A percentile compares a stretch with the other conserved stretches of the same genome.
These are phyloP conservation scores for Drosophila bipectinata DNA, from an alignment of 1,140 invertebrate species.

Conservation along the genomic window DNA sequence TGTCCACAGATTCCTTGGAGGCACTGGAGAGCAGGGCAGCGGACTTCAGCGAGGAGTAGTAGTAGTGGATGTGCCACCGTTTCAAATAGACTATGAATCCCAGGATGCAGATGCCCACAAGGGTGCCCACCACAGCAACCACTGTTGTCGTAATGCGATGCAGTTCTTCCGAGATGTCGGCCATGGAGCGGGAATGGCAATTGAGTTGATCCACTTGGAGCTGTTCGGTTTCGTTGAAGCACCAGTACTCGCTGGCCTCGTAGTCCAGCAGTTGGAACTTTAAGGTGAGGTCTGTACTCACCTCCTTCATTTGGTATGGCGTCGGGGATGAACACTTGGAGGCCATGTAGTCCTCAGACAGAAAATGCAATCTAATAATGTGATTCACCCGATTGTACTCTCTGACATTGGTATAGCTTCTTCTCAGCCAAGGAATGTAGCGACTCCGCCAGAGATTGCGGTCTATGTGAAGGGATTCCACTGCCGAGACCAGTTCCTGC, in stretches of 20 bases:
- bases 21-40: slow-evolving; percentile 83
- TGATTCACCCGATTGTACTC: slow-evolving; percentile 50
- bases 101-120: slow-evolving; percentile 72
- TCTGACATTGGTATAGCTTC: slow-evolving; percentile 58
- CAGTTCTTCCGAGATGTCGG: slow-evolving; percentile 41
- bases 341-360: slow-evolving; percentile 1
- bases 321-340: slow-evolving; percentile 28
- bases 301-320: slow-evolving; percentile 25
- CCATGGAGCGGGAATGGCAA: slow-evolving; percentile 40
- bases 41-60: slow-evolving; percentile 85
- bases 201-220: slow-evolving; percentile 59
- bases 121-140: slow-evolving; percentile 46
- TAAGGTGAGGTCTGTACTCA: slow-evolving; percentile 30
- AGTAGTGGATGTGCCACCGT: slow-evolving; percentile 85
- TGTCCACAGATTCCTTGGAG: slow-evolving; percentile 57
- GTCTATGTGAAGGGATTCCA: slow-evolving; percentile 28
- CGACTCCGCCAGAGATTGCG: slow-evolving; percentile 44
- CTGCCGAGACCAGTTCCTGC: not conserved
- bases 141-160: slow-evolving; percentile 44
- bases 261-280: slow-evolving; percentile 82
- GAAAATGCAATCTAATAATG: slow-evolving; percentile 49
- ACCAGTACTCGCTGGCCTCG: slow-evolving; percentile 72
- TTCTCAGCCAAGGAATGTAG: slow-evolving; percentile 40
- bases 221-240: slow-evolving; percentile 73
- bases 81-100: slow-evolving; percentile 84